Conservation (phyloP, 2,113 vertebrate species). For the Orycteropus afer region DNA sequence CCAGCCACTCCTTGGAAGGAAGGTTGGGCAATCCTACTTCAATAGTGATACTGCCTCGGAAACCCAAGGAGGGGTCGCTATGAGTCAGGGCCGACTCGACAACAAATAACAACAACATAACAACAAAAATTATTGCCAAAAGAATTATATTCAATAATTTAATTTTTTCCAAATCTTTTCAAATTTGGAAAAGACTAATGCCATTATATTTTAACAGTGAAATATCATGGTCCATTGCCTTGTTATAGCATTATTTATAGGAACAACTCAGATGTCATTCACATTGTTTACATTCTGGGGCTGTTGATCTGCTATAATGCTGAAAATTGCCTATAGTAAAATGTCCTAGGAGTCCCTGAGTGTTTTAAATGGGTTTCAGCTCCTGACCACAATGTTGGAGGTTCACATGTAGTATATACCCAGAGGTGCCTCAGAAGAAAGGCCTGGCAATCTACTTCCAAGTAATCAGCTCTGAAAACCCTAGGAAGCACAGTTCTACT, state of each 20-base stretch:
- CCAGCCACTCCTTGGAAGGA: no score
- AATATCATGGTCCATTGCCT: neutral
- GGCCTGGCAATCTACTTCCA: neutral
- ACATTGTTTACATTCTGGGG: neutral
- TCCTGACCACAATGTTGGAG: neutral
- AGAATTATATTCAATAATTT: neutral
- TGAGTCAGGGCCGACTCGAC: no score
- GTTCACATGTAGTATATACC: neutral
- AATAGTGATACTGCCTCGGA: no score
- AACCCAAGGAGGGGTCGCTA: no score
- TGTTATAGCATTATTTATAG: neutral
- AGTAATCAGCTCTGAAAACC: neutral
- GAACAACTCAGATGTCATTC: neutral
- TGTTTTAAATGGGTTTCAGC: neutral
- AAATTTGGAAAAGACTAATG: neutral
- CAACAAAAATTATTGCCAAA: conserved; percentile 36
- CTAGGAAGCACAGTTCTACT: neutral
- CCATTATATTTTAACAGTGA: neutral
- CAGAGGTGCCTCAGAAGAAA: neutral
- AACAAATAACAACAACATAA: no score
- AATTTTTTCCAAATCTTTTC: neutral
- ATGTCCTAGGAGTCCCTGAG: neutral
- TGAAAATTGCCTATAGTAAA: neutral
- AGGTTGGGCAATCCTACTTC: no score
- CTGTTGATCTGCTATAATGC: neutral